Evolutionary conservation across 2,797 vertebrate species (phyloP), one percentile per base, ranked within the genome.

Genomic region (Salmo trutta): DNA sequence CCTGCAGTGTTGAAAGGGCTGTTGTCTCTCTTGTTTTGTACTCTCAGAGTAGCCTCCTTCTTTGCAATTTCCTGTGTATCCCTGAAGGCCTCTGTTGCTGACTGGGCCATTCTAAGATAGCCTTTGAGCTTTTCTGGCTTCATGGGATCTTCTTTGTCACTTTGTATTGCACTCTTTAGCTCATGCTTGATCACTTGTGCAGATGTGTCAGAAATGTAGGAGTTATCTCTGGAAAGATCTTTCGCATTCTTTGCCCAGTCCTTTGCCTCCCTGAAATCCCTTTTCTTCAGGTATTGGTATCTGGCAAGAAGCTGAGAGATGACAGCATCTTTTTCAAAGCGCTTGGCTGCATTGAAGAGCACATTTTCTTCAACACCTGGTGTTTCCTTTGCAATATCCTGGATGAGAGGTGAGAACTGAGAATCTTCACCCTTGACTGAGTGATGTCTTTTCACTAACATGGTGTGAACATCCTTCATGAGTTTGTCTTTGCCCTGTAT

Each of bases 121-220:
- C 2, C 6, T 0, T 27, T 3, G 21, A 93, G 33, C n/a, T 64
- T 82, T 0, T 88, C 79, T 47, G 86, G 71, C 74, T 62, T 8
- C 24, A 91, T 77, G 1, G 27, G 41, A 31, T 67, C 24, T 31
- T 84, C 64, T 36, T 76, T 88, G 76, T 67, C 47, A 15, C 74
- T 77, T 70, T 24, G 47, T 71, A 91, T 77, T 5, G 69, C 73
- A 86, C 82, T 64, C 77, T 85, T 92, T 0, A 94, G 8, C 52
- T 91, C 82, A 71, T 91, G 87, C 71, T 92, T 91, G 17, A 92
- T 72, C 4, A 94, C 87, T 80, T 93, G 93, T 71, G 91, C 92
- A 4, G 80, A 81, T 71, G 93, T 94, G 81, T 94, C 92, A 3
- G 89, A 84, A 5, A 93, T 89, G 24, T 92, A 92, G 0, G 92